Base-by-base conservation (phyloP, 2,888 invertebrate species). In the Agrotis exclamationis region DNA sequence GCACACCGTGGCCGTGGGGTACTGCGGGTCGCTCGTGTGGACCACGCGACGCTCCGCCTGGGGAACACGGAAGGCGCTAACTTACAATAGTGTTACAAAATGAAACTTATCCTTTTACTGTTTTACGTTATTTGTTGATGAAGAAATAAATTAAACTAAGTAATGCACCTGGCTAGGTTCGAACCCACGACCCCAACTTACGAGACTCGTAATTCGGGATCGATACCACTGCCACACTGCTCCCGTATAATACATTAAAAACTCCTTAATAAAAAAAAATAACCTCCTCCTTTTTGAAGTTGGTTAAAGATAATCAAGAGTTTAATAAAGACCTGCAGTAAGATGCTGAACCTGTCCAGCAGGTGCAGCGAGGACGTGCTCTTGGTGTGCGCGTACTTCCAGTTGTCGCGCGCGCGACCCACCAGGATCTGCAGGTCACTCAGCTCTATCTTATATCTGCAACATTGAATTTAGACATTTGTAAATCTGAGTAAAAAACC, bases 371-470 rank as follows among this genome's bases (percentile, higher is more conserved):
- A 97, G 0, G 99, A 99, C 16, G 98, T 98, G 51, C 98, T 98
- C 91, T 98, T 98, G 28, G 98, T 97, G 87, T 98, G 98, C 3
- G 99, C 99, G 89, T 98, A 98, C 86, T 98, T 97, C 98, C 99
- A 99, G 93, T 98, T 98, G 90, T 99, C 99, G 79, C 98, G 98
- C 48, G 98, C 98, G 90, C 98, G 98, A 1, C 99, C 99, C 62
- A 99, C 98, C 82, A 99, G 94, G 64, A 99, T 97, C 95, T 99
- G 99, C 83, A 98, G 93, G 86, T 99, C 98, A 63, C 98, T 98
- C 82, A 99, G 95, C 90, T 98, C 98, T 60, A 99, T 97, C 53
- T 97, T 97, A 88, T 98, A 99, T 89, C 97, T 97, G 90, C n/a
- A 20, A 57, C 64, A 14, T 33, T 16, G 16, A 18, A 47, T 39